Evolutionary conservation across 2,888 invertebrate genomes (phyloP).

Genomic region (Nasonia oneida): DNA sequence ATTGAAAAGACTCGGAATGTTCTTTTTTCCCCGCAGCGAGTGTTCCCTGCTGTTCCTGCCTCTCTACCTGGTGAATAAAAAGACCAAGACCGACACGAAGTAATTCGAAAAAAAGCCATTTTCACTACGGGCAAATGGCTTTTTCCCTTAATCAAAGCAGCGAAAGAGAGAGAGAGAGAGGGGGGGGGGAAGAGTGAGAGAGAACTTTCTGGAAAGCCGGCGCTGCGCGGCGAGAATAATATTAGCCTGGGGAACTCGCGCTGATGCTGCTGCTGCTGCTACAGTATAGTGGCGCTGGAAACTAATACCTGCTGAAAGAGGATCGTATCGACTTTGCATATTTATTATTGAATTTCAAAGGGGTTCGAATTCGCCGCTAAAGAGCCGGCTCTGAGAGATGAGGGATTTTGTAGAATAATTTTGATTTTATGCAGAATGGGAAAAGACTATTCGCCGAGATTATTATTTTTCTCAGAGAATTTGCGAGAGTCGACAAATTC

Average conservation of each 20-base stretch:
- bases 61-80: not conserved
- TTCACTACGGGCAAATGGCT: slow-evolving; percentile 38
- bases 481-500: not conserved
- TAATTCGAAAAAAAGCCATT: slow-evolving; percentile 43
- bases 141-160: slow-evolving; percentile 46
- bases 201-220: not conserved
- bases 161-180: not conserved
- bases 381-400: not conserved
- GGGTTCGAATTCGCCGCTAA: slow-evolving; percentile 30
- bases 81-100: not conserved
- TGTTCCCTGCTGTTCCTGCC: not conserved
- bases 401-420: not conserved
- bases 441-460: not conserved
- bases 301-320: slow-evolving; percentile 23
- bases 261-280: not conserved
- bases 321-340: slow-evolving; percentile 48
- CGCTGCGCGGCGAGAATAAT: slow-evolving; percentile 20
- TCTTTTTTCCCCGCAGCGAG: not conserved
- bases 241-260: slow-evolving; percentile 27
- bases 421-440: not conserved
- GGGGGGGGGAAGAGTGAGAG: not conserved
- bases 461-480: not conserved
- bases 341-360: slow-evolving; percentile 54
- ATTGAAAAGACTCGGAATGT: slow-evolving; percentile 4
- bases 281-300: not conserved